Conservation (phyloP, 2,888 invertebrate species). For the Melikaiella ostensackeni region DNA sequence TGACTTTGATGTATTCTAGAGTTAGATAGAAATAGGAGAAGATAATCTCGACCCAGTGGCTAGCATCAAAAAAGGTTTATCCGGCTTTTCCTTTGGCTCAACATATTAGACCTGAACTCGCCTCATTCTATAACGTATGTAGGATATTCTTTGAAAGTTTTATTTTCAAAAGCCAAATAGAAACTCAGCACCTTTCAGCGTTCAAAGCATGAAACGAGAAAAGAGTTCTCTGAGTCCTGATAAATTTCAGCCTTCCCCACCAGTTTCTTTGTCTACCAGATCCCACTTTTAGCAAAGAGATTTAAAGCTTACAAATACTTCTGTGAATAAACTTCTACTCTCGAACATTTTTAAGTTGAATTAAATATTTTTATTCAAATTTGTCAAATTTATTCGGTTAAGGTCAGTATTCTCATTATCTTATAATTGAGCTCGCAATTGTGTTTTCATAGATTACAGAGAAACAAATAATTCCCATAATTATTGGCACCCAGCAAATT, state of each 20-base stretch:
- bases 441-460: too few relatives aligned
- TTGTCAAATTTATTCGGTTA: too few relatives aligned
- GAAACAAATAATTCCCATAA: too few relatives aligned
- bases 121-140: neutral
- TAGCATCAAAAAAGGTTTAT: slow-evolving; percentile 9
- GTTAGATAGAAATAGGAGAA: neutral
- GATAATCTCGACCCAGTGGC: neutral
- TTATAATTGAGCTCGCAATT: too few relatives aligned
- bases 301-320: neutral
- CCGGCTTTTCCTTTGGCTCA: slow-evolving; percentile 1
- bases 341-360: neutral
- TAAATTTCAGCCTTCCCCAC: neutral
- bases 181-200: neutral
- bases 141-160: neutral
- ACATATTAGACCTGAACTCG: neutral
- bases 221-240: neutral
- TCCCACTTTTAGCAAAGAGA: neutral
- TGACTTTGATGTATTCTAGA: neutral
- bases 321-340: neutral
- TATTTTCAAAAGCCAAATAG: slow-evolving; percentile 1
- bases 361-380: too few relatives aligned
- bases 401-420: too few relatives aligned
- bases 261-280: neutral
- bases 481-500: too few relatives aligned
- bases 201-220: neutral